Base-by-base conservation (phyloP, 2,113 vertebrate species). In the Morone chrysops region DNA sequence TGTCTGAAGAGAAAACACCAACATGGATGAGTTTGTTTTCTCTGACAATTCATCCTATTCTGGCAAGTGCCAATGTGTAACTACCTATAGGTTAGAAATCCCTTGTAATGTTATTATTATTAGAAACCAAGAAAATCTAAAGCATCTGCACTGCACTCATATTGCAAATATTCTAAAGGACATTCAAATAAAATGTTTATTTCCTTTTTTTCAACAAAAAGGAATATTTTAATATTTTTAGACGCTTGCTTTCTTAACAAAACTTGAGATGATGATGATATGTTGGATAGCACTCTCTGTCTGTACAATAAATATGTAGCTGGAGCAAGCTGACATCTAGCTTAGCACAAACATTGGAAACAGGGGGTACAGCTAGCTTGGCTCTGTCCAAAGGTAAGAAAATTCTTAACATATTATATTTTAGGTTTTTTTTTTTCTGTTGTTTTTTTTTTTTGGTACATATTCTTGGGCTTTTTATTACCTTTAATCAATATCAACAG, bases 1-100 rank as follows among this genome's bases (percentile, higher is more conserved):
- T 97, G 18, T 97, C 97, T 98, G 93, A 0, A 77, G 50, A n/a
- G 72, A 47, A 84, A 31, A 86, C 53, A 76, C 13, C 31, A 8
- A 54, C 14, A 20, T 2, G 41, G 38, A 63, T 66, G 31, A 69
- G 14, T 50, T 59, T 18, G 6, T 47, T 51, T 12, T 70, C 2
- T 4, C 62, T 20, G 25, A 56, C 8, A 22, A 5, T 54, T 6
- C 4, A 25, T 41, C n/a, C 4, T 8, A 5, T 18, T 22, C 40
- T 12, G 45, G 16, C 3, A 48, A 2, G 18, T 14, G 18, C 20
- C 22, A 16, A 6, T 57, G 69, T 59, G 43, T 40, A 18, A 70
- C 18, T 14, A 25, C 25, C 25, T 25, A 13, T 31, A 4, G 54
- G n/a, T 63, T 31, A 8, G 48, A n/a, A 56, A 38, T 57, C 8